Evolutionary conservation across 2,113 vertebrate genomes (phyloP).

Genomic region (Okapia johnstoni): DNA sequence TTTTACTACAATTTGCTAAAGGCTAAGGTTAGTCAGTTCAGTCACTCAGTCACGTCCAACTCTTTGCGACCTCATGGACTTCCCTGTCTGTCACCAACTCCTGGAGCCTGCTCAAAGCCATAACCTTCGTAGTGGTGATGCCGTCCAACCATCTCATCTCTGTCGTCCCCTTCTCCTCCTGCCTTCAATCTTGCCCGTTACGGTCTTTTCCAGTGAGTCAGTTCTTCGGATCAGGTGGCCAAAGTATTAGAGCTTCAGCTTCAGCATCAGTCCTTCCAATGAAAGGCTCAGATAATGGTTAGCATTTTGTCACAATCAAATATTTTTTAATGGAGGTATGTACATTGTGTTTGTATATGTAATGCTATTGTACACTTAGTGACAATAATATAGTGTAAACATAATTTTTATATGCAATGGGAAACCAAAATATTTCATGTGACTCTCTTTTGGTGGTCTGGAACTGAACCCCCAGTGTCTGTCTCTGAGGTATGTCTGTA

Average conservation of each 20-base stretch:
- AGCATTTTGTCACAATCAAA: neutral
- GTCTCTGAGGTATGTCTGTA: neutral
- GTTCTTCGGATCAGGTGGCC: neutral
- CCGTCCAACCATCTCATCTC: neutral
- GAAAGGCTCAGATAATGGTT: neutral
- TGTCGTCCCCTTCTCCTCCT: neutral
- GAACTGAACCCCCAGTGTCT: neutral
- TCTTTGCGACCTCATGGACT: neutral
- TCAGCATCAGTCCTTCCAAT: neutral
- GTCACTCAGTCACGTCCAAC: accelerated
- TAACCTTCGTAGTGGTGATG: neutral
- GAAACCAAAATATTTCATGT: neutral
- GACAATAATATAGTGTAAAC: neutral
- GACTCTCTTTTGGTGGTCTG: neutral
- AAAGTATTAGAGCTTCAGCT: neutral
- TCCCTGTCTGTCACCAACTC: neutral
- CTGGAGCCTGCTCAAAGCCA: neutral
- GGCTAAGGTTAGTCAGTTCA: neutral
- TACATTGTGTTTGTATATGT: neutral
- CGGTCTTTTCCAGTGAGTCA: neutral
- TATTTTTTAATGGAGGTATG: neutral
- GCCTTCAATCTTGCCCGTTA: neutral
- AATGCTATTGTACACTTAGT: neutral
- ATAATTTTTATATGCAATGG: neutral
- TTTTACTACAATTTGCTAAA: neutral